Percentiles rank a stretch among this genome's conserved stretches.
Evolutionary conservation across 2,113 vertebrate species (phyloP).

Genomic region (Embiotoca jacksoni): DNA sequence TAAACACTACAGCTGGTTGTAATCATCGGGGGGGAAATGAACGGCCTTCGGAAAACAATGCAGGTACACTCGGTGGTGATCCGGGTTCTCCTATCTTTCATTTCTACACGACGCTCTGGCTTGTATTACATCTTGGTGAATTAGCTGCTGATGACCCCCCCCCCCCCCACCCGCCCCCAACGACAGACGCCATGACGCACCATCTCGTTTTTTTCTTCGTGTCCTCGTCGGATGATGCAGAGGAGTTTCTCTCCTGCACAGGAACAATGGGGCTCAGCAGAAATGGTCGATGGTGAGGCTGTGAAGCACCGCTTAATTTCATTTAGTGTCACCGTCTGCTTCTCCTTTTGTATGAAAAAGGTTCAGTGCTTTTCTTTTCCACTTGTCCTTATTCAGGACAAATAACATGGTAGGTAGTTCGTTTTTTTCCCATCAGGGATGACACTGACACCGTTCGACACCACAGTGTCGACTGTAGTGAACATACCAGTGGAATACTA

Average conservation of each 20-base stretch:
- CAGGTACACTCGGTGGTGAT: conserved; percentile 71
- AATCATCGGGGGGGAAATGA: conserved; percentile 70
- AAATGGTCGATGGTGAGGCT: conserved; percentile 26
- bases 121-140: conserved; percentile 70
- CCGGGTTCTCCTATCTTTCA: conserved; percentile 59
- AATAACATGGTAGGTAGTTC: neutral
- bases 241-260: conserved; percentile 27
- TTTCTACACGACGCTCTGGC: conserved; percentile 68
- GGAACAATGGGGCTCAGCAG: conserved; percentile 37
- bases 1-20: conserved; percentile 72
- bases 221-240: conserved; percentile 44
- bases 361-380: conserved; percentile 6
- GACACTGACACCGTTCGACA: conserved; percentile 1
- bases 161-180: neutral
- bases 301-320: conserved; percentile 36
- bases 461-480: neutral
- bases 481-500: neutral
- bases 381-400: neutral
- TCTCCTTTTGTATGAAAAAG: conserved; percentile 16
- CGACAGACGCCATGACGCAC: conserved; percentile 63
- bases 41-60: conserved; percentile 69
- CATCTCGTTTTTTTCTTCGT: conserved; percentile 49
- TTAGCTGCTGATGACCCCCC: conserved; percentile 65
- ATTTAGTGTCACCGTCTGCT: conserved; percentile 24
- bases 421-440: neutral